A percentile compares a stretch with the other conserved stretches of the same genome.
Evolutionary conservation across 2,113 vertebrate species (phyloP).

Genomic region (Cheirogaleus medius): DNA sequence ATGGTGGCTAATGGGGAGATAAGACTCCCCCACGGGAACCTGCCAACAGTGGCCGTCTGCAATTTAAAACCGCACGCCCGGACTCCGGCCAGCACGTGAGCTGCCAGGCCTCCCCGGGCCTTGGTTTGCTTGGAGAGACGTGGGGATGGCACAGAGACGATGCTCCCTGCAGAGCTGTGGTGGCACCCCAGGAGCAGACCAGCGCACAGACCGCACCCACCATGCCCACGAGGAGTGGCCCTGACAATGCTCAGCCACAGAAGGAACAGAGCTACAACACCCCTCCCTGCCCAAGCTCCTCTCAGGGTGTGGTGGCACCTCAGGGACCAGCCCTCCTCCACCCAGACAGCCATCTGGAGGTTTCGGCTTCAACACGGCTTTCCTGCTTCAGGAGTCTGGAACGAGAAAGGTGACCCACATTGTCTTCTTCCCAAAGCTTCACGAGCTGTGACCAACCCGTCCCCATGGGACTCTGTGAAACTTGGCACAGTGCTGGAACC

Average conservation of each 20-base stretch:
- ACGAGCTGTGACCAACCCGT: not conserved
- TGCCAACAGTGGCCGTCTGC: too few species aligned
- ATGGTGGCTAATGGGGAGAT: not conserved
- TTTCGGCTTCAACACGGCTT: not conserved
- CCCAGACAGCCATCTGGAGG: not conserved
- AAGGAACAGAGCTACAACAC: not conserved
- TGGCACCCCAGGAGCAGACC: not conserved
- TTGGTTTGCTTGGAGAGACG: too few species aligned
- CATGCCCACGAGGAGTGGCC: not conserved
- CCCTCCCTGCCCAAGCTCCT: not conserved
- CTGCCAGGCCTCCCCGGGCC: not conserved
- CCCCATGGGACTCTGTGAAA: not conserved
- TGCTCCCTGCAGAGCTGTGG: accelerated
- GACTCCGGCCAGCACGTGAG: not conserved
- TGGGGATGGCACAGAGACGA: too few species aligned
- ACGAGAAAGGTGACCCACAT: not conserved
- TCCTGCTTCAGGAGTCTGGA: not conserved
- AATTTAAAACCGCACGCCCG: not conserved
- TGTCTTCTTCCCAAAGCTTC: not conserved
- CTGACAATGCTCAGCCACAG: not conserved
- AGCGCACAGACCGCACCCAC: not conserved
- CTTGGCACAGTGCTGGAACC: not conserved
- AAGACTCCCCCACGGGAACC: not conserved
- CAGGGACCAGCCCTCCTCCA: not conserved
- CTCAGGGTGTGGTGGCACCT: not conserved